These are phyloP conservation scores for Nyctereutes procyonoides DNA, from an alignment of 2,113 vertebrate genomes.

Conservation along the genomic window DNA sequence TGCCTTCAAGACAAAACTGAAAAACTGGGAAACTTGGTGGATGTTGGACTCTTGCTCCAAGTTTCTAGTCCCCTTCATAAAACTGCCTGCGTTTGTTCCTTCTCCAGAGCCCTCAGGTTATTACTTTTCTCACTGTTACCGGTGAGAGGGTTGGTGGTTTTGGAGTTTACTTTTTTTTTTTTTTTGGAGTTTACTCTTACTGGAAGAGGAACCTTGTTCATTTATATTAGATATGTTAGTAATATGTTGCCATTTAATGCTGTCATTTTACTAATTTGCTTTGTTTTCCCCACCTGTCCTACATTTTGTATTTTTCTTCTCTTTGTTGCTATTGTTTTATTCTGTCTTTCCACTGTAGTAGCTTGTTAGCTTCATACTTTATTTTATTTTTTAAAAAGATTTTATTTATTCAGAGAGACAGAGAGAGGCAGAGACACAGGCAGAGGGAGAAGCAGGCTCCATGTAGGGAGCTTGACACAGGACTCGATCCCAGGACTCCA, in stretches of 20 bases:
- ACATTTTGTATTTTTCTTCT: background rate
- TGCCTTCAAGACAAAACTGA: background rate
- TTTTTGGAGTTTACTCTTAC: background rate
- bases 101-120: background rate
- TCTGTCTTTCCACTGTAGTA: background rate
- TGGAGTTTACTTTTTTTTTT: background rate
- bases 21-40: background rate
- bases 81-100: background rate
- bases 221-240: background rate
- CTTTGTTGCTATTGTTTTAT: slow-evolving; percentile 11
- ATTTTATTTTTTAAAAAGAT: background rate
- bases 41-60: background rate
- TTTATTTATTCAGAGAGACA: no score
- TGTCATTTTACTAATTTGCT: background rate
- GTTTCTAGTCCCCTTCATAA: background rate
- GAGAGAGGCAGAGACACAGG: no score
- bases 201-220: background rate
- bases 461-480: no score
- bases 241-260: background rate
- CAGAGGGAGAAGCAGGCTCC: no score
- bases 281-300: background rate
- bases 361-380: background rate
- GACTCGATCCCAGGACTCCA: no score
- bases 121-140: background rate
- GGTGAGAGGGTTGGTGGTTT: background rate